Conservation (phyloP, 2,888 invertebrate species). For the Nyleta sp. region DNA sequence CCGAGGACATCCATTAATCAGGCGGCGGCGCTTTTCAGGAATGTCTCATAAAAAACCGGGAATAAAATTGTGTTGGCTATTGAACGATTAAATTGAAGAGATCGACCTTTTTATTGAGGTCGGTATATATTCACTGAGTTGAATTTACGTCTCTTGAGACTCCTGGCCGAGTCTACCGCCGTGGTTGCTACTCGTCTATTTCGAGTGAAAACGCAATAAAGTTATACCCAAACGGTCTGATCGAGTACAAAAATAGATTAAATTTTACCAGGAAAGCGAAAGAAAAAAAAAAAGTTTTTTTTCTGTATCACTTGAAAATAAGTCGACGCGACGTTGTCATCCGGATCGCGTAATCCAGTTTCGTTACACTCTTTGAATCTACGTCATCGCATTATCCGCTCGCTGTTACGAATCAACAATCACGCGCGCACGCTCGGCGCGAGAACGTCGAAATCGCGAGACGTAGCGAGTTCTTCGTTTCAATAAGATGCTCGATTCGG, state of each 20-base stretch:
- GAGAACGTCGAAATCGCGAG: conserved; percentile 3
- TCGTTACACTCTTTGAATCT: conserved; percentile 19
- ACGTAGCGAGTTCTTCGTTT: conserved; percentile 28
- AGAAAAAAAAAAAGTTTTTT: not conserved
- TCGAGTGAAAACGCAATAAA: conserved; percentile 44
- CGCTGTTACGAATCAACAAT: conserved; percentile 36
- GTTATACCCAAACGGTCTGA: conserved; percentile 36
- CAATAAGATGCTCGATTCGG: conserved; percentile 38
- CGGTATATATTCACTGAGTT: conserved; percentile 43
- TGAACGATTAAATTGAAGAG: conserved; percentile 52
- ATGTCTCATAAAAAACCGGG: conserved; percentile 33
- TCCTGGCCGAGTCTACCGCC: conserved; percentile 18
- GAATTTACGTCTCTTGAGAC: conserved; percentile 54
- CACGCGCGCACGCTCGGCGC: conserved; percentile 7
- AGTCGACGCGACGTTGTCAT: conserved; percentile 1
- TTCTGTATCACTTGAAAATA: not conserved
- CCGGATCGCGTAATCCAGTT: conserved; percentile 23
- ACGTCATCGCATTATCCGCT: conserved; percentile 28
- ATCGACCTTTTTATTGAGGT: conserved; percentile 54
- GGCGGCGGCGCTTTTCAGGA: conserved; percentile 24
- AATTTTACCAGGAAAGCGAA: conserved; percentile 3
- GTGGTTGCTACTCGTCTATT: conserved; percentile 30
- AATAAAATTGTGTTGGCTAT: conserved; percentile 47
- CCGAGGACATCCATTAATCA: not conserved
- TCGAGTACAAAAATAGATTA: conserved; percentile 23